Base-by-base conservation (phyloP, 1,140 invertebrate species). In the Tetramorium alpestre region DNA sequence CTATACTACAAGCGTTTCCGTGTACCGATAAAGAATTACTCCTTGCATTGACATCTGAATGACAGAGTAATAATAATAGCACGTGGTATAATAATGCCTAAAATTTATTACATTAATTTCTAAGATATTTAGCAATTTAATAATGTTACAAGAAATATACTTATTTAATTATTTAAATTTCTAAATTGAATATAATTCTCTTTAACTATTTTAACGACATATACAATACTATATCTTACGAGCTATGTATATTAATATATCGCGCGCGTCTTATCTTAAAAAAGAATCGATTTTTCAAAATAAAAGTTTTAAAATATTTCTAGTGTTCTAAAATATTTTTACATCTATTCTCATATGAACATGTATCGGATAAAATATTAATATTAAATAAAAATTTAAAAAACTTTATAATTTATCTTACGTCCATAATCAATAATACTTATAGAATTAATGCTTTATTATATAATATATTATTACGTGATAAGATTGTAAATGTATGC, bases 61-160 rank as follows among this genome's bases (percentile, higher is more conserved):
- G 25, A 82, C 38, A 16, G 18, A 18, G 13, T 33, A 33, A 72
- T 58, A 44, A 82, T 56, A 18, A 16, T 4, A 13, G 22, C 18
- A 60, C 2, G 7, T 73, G 18, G 73, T 33, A 44, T 60, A 58
- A 82, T 58, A 82, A 72, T 38, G 49, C 13, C 38, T 22, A 67
- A 44, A n/a, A 44, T 67, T 67, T 67, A 65, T 41, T 65, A 38
- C 18, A 16, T 38, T 56, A 56, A 56, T n/a, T 11, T 1, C 22
- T 60, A 60, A 62, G 10, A 65, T 65, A 2, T 6, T 38, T 38
- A 65, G 41, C 18, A 41, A 41, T 65, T 38, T 64, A 64, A 38
- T 65, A 64, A 64, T n/a, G 10, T 65, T 41, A 65, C 8, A 3
- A n/a, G 38, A 65, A 65, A 64, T 64, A 10, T 10, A 7, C 41